Evolutionary conservation across 2,888 invertebrate species (phyloP).

Genomic region (Drosophila niveifrons): DNA sequence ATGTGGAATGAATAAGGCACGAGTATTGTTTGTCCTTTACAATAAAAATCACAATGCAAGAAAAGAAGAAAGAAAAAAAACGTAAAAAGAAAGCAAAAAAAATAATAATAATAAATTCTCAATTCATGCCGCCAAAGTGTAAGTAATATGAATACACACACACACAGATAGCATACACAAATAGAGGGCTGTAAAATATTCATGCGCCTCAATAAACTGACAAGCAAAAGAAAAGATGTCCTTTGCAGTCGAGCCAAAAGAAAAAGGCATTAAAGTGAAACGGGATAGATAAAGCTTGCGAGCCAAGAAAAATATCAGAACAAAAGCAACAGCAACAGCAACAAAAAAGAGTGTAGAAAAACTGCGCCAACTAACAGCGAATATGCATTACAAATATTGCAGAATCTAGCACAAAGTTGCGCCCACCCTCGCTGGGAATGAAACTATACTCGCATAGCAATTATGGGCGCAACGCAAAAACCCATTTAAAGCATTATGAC

Average conservation of each 20-base stretch:
- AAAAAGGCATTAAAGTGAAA: slow-evolving; percentile 58
- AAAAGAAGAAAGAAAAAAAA: slow-evolving; percentile 19
- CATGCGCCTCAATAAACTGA: slow-evolving; percentile 78
- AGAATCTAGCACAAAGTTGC: slow-evolving; percentile 3
- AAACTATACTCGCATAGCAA: slow-evolving; percentile 44
- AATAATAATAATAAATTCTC: slow-evolving; percentile 49
- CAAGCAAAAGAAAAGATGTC: slow-evolving; percentile 67
- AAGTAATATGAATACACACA: slow-evolving; percentile 33
- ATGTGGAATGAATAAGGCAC: slow-evolving; percentile 38
- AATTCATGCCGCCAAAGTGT: slow-evolving; percentile 46
- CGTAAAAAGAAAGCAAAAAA: slow-evolving; percentile 4
- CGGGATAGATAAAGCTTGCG: slow-evolving; percentile 35
- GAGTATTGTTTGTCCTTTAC: slow-evolving; percentile 54
- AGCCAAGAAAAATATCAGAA: slow-evolving; percentile 30
- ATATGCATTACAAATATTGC: slow-evolving; percentile 78
- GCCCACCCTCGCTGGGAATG: slow-evolving; percentile 2
- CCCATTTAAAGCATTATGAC: slow-evolving; percentile 58
- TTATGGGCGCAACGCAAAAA: slow-evolving; percentile 46
- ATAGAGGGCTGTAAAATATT: slow-evolving; percentile 68
- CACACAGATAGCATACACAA: slow-evolving; percentile 20
- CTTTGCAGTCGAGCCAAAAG: slow-evolving; percentile 30
- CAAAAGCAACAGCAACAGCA: slow-evolving; percentile 38
- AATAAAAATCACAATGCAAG: slow-evolving; percentile 63
- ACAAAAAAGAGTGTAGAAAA: slow-evolving; percentile 3
- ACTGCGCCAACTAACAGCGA: slow-evolving; percentile 62